These are phyloP conservation scores for human DNA, from an alignment of 2,113 vertebrate genomes.

Conservation along the genomic window DNA sequence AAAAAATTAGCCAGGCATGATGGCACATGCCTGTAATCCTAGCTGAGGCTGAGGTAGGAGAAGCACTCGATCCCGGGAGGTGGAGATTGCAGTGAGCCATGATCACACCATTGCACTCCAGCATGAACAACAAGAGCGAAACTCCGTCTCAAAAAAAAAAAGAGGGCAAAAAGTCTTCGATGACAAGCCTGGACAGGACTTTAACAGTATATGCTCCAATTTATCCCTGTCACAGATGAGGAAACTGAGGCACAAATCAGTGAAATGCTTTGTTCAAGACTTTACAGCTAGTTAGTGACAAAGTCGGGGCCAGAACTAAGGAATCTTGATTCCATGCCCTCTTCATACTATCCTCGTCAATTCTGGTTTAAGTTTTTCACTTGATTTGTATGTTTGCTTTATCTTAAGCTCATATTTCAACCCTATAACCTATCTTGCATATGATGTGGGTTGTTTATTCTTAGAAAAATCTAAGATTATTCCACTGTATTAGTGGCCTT, in stretches of 20 bases:
- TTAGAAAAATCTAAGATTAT: slow-evolving; percentile 44
- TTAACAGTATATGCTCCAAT: not conserved
- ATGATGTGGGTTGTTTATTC: slow-evolving; percentile 16
- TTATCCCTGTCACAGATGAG: not conserved
- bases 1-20: no score
- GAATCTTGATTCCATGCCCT: not conserved
- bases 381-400: not conserved
- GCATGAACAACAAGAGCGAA: no score
- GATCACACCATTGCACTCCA: no score
- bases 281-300: not conserved
- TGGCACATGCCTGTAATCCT: no score
- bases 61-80: no score
- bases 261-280: not conserved
- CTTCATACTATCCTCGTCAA: not conserved
- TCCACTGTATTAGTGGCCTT: not conserved
- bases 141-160: not conserved
- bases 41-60: no score
- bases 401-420: slow-evolving; percentile 41
- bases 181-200: not conserved
- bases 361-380: not conserved
- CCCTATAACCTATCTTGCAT: not conserved
- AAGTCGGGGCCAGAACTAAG: not conserved
- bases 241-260: not conserved
- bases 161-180: not conserved
- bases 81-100: no score